Percentiles rank a stretch among this genome's conserved stretches.
Evolutionary conservation across 2,113 vertebrate species (phyloP).

Genomic region (Onychostruthus taczanowskii): DNA sequence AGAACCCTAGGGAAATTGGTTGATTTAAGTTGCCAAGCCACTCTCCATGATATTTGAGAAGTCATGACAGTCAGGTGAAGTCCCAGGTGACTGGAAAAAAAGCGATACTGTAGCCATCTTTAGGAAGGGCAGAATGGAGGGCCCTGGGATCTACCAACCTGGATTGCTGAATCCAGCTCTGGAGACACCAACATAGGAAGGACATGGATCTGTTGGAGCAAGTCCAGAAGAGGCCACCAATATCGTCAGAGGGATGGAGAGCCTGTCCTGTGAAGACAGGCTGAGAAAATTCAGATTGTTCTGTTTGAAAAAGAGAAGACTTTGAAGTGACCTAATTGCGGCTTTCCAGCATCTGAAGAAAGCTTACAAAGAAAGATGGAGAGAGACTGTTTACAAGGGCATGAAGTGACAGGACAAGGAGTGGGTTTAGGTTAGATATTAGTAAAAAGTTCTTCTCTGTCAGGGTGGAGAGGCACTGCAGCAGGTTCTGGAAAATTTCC

Average conservation of each 20-base stretch:
- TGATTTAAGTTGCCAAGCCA: background rate
- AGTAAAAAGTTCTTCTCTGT: background rate
- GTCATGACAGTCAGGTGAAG: background rate
- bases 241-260: background rate
- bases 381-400: background rate
- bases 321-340: background rate
- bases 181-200: background rate
- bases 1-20: background rate
- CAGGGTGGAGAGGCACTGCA: background rate
- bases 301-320: background rate
- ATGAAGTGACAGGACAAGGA: background rate
- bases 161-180: background rate
- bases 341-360: background rate
- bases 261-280: background rate
- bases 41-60: background rate
- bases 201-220: background rate
- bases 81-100: background rate
- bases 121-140: background rate
- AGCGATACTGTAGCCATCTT: background rate
- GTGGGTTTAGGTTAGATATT: background rate
- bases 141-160: rapidly evolving
- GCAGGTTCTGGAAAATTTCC: background rate
- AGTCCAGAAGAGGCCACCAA: background rate
- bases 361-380: background rate
- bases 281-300: background rate